phyloP scores from a whole-genome alignment of 2,113 vertebrate species.

The Hyperoodon ampullatus region DNA sequence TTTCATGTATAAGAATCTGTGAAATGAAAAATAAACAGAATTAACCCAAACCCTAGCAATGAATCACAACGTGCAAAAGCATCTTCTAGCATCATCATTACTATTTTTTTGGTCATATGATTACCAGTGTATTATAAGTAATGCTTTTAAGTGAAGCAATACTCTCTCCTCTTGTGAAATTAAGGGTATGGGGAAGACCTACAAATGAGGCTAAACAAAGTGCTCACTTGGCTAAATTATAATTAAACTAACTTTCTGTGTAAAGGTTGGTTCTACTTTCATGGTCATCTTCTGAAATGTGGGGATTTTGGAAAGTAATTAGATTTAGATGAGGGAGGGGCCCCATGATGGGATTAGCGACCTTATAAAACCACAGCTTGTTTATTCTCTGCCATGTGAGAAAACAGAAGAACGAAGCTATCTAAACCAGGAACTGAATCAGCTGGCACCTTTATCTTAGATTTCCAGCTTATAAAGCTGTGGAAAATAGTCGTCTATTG shows the following conservation, averaged over 20 bases:
- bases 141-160: background rate
- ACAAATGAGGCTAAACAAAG: background rate
- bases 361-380: background rate
- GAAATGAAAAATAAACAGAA: background rate
- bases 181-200: background rate
- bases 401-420: background rate
- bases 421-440: background rate
- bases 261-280: background rate
- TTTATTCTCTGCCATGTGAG: background rate
- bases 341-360: background rate
- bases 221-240: background rate
- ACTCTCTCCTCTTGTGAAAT: background rate
- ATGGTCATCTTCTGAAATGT: background rate
- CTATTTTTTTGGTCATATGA: background rate
- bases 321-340: background rate
- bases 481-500: background rate
- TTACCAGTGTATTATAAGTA: background rate
- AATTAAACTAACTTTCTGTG: background rate
- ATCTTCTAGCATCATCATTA: background rate
- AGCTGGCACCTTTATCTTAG: background rate
- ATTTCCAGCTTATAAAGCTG: background rate
- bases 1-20: background rate
- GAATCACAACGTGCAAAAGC: background rate
- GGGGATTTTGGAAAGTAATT: background rate
- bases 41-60: background rate